Evolutionary conservation across 2,797 vertebrate genomes (phyloP), one percentile per base, ranked within the genome.

Genomic region (Spinus olivaceus): DNA sequence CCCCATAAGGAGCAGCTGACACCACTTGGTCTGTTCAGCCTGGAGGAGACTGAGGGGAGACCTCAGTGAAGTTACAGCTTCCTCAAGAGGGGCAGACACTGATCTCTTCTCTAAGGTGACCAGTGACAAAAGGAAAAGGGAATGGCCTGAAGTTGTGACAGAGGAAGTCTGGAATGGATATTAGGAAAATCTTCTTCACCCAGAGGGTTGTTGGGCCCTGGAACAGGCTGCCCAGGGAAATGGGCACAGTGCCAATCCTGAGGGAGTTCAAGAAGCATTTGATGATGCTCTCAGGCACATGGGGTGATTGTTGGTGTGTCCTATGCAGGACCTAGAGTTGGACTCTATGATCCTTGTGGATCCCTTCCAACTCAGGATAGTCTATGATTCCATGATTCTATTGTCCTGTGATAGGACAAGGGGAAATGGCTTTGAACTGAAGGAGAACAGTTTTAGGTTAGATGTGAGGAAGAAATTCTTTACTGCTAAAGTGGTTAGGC

Each of bases 91-190:
- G 8, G 13, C 13, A 71, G 66, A 7, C 59, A 24, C 16, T n/a
- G 44, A 37, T 24, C 11, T n/a, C 28, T 14, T 16, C 42, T 64
- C 42, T 37, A 7, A 24, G 51, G 9, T n/a, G 10, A 12, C 19
- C 22, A 23, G 14, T 3, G 20, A 71, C 28, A 44, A 6, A 37
- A 27, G 2, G 0, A 0, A 0, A 10, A 72, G 50, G 13, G 4
- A 71, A 14, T 6, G 27, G 19, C 10, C 37, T 50, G 50, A 50
- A 57, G 27, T 1, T 50, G n/a, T 50, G 23, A 28, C 66, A 44
- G 20, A 24, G 16, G 16, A 65, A 10, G 23, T 57, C 15, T 18
- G 5, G 16, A 4, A 7, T 44, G 16, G 13, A 24, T 18, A 44
- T 59, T 2, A 39, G n/a, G 12, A 50, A 57, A 64, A 57, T 2